These are phyloP conservation scores for Prunella fulvescens DNA, from an alignment of 2,113 vertebrate species.

Conservation along the genomic window DNA sequence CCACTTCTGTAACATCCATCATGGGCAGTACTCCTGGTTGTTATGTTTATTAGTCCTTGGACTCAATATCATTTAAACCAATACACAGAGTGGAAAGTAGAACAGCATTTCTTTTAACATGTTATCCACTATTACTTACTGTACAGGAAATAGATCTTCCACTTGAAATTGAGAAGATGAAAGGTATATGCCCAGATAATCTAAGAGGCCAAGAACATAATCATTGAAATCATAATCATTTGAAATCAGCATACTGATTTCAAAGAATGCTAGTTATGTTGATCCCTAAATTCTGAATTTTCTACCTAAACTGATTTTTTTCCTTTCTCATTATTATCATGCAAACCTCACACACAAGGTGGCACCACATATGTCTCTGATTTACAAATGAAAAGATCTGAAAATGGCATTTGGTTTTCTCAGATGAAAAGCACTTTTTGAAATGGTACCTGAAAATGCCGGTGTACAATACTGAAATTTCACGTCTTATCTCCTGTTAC, in stretches of 20 bases:
- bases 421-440: neutral
- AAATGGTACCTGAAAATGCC: neutral
- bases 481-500: neutral
- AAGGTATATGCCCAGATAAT: neutral
- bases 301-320: neutral
- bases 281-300: neutral
- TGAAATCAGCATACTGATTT: neutral
- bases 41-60: neutral
- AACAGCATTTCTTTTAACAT: neutral
- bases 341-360: neutral
- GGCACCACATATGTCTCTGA: neutral
- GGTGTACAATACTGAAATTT: neutral
- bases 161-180: neutral
- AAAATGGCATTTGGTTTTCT: neutral
- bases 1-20: neutral
- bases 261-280: neutral
- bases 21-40: neutral
- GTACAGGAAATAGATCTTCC: neutral
- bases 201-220: neutral
- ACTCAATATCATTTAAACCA: neutral
- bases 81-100: neutral
- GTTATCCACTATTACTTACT: neutral
- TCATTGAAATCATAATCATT: neutral
- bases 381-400: neutral
- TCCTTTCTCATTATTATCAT: neutral